Percentiles rank a stretch among this genome's conserved stretches.
These are phyloP conservation scores for Pogona vitticeps DNA, from an alignment of 2,113 vertebrate species.

Conservation along the genomic window DNA sequence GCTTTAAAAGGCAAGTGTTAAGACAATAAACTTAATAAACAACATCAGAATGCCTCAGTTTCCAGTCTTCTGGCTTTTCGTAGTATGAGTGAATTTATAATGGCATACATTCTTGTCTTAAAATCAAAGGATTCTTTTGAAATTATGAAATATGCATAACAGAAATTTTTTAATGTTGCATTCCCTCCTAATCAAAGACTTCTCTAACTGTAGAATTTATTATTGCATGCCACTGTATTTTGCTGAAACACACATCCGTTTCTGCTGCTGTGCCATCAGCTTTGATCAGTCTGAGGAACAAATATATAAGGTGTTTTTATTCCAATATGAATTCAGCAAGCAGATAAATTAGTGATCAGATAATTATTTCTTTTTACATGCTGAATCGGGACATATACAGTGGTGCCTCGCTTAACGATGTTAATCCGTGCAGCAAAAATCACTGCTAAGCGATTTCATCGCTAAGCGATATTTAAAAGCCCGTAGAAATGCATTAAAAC, in stretches of 20 bases:
- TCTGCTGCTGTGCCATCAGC: background rate
- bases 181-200: background rate
- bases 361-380: slow-evolving; percentile 4
- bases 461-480: too few species aligned
- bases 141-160: background rate
- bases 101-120: background rate
- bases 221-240: background rate
- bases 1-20: too few species aligned
- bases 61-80: background rate
- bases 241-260: background rate
- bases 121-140: background rate
- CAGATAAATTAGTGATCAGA: background rate
- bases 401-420: too few species aligned
- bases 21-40: too few species aligned
- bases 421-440: too few species aligned
- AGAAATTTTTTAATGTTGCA: background rate
- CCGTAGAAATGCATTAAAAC: too few species aligned
- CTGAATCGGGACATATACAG: background rate
- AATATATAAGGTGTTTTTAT: background rate
- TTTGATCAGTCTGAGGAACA: slow-evolving; percentile 2
- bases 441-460: too few species aligned
- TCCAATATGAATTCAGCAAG: background rate
- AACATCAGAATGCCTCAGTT: background rate
- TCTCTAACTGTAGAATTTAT: background rate
- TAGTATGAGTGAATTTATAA: background rate